phyloP scores from a whole-genome alignment of 2,113 vertebrate genomes.

The Toxotes chatareus region DNA sequence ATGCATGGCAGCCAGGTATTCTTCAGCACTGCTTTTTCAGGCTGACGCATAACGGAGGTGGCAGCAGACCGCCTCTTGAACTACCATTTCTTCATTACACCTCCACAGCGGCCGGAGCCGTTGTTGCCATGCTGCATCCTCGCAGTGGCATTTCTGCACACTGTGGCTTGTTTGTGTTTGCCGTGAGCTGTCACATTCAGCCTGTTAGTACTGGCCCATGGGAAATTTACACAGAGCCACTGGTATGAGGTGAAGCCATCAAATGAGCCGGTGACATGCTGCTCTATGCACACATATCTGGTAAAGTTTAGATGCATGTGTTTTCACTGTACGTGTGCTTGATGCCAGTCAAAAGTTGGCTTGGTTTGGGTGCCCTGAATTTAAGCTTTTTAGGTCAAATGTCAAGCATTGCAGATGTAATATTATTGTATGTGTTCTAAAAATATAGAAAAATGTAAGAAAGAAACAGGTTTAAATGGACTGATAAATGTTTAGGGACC shows the following conservation, averaged over 20 bases:
- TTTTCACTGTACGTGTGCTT: not conserved
- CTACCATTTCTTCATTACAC: constrained; percentile 46
- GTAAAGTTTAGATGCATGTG: not conserved
- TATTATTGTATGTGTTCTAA: not conserved
- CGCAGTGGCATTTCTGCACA: constrained; percentile 56
- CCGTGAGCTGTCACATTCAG: constrained; percentile 74
- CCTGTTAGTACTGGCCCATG: constrained; percentile 68
- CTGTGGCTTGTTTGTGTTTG: constrained; percentile 70
- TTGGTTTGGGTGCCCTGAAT: not conserved
- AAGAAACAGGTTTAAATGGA: not conserved
- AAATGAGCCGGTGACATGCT: constrained; percentile 55
- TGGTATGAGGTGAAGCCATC: constrained; percentile 58
- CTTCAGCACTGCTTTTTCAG: constrained; percentile 30
- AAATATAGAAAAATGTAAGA: not conserved
- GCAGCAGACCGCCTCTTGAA: constrained; percentile 48
- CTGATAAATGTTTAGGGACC: not conserved
- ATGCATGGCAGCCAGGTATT: constrained; percentile 71
- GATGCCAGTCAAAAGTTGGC: constrained; percentile 2
- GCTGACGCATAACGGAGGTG: constrained; percentile 39
- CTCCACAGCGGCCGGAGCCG: constrained; percentile 32
- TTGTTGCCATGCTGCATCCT: constrained; percentile 44
- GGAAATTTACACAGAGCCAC: constrained; percentile 65
- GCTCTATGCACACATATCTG: constrained; percentile 13
- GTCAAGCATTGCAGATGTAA: not conserved
- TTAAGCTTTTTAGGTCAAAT: not conserved